Base-by-base conservation (phyloP, 1,140 invertebrate genomes). In the Euura lappo region DNA sequence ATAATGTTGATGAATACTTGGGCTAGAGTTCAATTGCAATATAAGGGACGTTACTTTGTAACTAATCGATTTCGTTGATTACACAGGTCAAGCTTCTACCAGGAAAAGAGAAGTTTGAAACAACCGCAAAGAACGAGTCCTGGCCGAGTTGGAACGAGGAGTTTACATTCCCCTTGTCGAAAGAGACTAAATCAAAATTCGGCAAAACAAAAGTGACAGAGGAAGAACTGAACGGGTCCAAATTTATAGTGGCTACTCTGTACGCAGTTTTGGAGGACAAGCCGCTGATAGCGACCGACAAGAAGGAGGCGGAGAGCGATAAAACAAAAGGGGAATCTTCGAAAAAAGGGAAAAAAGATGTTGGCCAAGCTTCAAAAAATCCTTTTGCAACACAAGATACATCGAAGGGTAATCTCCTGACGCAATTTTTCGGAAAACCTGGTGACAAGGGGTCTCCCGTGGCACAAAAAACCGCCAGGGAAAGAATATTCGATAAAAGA, bases 81-180 rank as follows among this genome's bases (percentile, higher is more conserved):
- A 45, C 67, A 71, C 83, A 94, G 93, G 90, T 94, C 2, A 94
- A 93, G 85, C 77, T 94, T 43, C 92, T 93, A 81, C 93, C 93
- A 1, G 91, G 91, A 42, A 91, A 92, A 75, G 91, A 91, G 70
- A 93, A 94, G 84, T 92, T 90, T 79, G 93, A 94, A 84, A 93
- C 93, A 6, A 89, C 90, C 69, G 85, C 92, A 75, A 92, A 92
- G 81, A 93, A 93, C 75, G 93, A 92, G 77, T 92, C 92, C 2
- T 93, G 93, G 92, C 93, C 93, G 0, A 90, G 92, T 67, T 94
- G 93, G 89, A 94, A 94, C 81, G 92, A 94, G 85, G 93, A 93
- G 74, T 94, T 94, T 78, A 90, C 89, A 72, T 94, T 94, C 83
- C 89, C 88, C 65, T 76, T 94, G 65, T 76, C 86, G 72, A 86